Evolutionary conservation across 2,113 vertebrate genomes (phyloP).

Genomic region (Camelus bactrianus): DNA sequence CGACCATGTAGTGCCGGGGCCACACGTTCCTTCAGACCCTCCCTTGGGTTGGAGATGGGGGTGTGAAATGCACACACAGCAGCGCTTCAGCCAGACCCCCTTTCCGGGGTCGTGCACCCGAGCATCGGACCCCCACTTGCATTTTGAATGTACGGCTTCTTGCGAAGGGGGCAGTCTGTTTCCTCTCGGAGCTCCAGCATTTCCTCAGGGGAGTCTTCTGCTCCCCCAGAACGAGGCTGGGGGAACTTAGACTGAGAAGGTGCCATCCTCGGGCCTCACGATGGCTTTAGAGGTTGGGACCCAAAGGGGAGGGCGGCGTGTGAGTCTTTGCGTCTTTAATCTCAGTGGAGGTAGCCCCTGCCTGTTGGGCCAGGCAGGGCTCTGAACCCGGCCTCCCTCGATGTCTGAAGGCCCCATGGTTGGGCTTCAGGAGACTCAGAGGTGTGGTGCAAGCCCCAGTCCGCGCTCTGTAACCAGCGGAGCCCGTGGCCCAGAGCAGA

Average conservation of each 20-base stretch:
- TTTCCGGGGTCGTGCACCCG: fast-evolving
- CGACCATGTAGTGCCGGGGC: neutral
- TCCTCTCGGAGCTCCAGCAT: neutral
- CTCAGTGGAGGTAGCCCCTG: neutral
- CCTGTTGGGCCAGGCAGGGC: fast-evolving
- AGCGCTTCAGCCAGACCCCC: fast-evolving
- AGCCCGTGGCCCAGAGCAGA: neutral
- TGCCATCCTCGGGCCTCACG: fast-evolving
- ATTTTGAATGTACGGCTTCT: fast-evolving
- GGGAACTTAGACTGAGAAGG: neutral
- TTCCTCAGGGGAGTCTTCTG: neutral
- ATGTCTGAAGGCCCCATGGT: neutral
- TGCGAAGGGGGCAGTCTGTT: fast-evolving
- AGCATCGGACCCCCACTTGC: fast-evolving
- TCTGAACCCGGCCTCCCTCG: neutral
- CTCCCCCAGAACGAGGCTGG: neutral
- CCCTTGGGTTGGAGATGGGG: neutral
- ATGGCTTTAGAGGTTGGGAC: neutral
- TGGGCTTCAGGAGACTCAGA: neutral
- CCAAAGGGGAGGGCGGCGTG: neutral
- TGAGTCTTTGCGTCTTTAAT: fast-evolving
- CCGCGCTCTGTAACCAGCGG: neutral
- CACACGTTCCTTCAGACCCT: fast-evolving
- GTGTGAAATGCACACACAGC: fast-evolving
- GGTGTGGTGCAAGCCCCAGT: too few species aligned